Evolutionary conservation across 2,888 invertebrate genomes (phyloP).

Genomic region (Callyntrura guangdongensis): DNA sequence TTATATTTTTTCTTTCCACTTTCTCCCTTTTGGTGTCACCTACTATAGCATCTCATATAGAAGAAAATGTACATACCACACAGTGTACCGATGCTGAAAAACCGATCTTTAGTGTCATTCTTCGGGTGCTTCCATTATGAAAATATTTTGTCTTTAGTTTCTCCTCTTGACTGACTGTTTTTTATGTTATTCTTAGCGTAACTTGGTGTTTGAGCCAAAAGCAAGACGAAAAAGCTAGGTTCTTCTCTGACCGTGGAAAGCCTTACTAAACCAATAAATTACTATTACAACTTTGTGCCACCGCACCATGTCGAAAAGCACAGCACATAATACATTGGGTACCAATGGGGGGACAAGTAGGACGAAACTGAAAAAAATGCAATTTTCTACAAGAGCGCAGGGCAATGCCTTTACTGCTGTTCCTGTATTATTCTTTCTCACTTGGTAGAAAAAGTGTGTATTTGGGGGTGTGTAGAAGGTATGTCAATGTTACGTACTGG

Average conservation of each 20-base stretch:
- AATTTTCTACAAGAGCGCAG: constrained; percentile 40
- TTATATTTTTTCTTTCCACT: constrained; percentile 67
- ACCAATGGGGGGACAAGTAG: not conserved
- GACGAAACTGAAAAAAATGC: constrained; percentile 51
- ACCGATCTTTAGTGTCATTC: constrained; percentile 46
- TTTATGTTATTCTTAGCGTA: constrained; percentile 1
- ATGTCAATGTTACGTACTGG: constrained; percentile 16
- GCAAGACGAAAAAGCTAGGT: constrained; percentile 18
- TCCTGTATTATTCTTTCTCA: constrained; percentile 22
- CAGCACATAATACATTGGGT: not conserved
- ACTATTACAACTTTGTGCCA: constrained; percentile 25
- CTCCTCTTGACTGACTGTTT: not conserved
- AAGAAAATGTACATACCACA: not conserved
- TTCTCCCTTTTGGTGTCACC: constrained; percentile 47
- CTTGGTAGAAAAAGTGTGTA: constrained; percentile 33
- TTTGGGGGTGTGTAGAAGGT: not conserved
- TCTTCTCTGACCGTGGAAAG: constrained; percentile 6
- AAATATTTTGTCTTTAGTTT: constrained; percentile 28
- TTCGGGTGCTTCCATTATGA: constrained; percentile 18
- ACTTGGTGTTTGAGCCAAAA: constrained; percentile 34
- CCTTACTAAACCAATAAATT: constrained; percentile 66
- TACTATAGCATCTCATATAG: not conserved
- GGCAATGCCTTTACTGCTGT: constrained; percentile 36
- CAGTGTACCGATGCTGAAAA: constrained; percentile 28
- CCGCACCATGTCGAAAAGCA: not conserved